A percentile compares a stretch with the other conserved stretches of the same genome.
Evolutionary conservation across 2,888 invertebrate species (phyloP).

Genomic region (Melinaea marsaeus): DNA sequence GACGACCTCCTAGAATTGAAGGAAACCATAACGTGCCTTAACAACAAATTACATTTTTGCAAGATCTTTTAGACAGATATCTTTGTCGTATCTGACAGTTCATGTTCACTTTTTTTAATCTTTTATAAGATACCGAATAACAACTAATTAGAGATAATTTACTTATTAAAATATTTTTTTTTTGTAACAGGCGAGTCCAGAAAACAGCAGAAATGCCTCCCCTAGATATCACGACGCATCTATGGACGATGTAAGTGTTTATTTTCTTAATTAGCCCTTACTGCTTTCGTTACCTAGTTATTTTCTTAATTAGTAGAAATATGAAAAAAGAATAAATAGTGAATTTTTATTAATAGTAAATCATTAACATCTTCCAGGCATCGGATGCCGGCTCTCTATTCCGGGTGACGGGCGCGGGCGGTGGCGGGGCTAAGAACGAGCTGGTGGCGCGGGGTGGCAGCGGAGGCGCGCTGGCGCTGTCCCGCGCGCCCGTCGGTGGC

Average conservation of each 20-base stretch:
- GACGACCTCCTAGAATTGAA: slow-evolving; percentile 5
- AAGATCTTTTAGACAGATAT: background rate
- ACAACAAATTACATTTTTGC: background rate
- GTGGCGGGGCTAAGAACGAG: slow-evolving; percentile 81
- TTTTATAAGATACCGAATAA: background rate
- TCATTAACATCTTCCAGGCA: slow-evolving; percentile 48
- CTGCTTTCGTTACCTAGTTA: background rate
- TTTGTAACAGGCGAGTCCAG: slow-evolving; percentile 73
- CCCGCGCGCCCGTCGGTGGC: slow-evolving; percentile 79
- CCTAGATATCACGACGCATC: slow-evolving; percentile 72
- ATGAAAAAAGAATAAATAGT: background rate
- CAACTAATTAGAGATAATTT: background rate
- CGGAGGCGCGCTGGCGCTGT: slow-evolving; percentile 78
- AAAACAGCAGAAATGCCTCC: slow-evolving; percentile 73
- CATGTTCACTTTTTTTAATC: too few relatives aligned
- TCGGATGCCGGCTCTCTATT: slow-evolving; percentile 70
- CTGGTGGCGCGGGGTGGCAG: slow-evolving; percentile 82
- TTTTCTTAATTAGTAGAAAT: background rate
- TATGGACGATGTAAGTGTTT: slow-evolving; percentile 70
- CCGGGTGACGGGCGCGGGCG: slow-evolving; percentile 81
- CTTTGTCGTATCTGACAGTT: too few relatives aligned
- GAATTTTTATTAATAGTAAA: background rate
- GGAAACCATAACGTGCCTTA: background rate
- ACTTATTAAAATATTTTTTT: slow-evolving; percentile 17
- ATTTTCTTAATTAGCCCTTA: background rate